These are phyloP conservation scores for Lanistes nyassanus DNA, from an alignment of 1,140 invertebrate species.

Conservation along the genomic window DNA sequence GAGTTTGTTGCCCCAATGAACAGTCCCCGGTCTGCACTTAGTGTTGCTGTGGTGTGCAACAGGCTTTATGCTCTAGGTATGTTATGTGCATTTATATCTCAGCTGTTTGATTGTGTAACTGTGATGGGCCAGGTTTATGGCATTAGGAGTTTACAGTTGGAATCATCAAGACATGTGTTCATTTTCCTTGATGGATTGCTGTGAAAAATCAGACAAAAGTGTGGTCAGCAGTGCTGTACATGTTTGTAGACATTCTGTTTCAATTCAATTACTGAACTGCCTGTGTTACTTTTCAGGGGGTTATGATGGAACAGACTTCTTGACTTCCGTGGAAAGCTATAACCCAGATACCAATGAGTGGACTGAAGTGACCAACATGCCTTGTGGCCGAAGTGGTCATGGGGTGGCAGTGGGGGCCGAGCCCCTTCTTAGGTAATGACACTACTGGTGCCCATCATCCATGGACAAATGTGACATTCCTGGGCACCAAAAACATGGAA, in stretches of 20 bases:
- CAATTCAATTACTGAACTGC: too few relatives aligned
- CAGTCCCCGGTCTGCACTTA: constrained; percentile 84
- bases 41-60: constrained; percentile 88
- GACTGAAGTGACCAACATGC: constrained; percentile 80
- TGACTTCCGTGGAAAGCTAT: constrained; percentile 87
- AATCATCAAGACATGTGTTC: neutral
- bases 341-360: constrained; percentile 81
- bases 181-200: neutral
- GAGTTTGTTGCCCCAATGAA: constrained; percentile 63
- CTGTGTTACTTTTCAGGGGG: constrained; percentile 76
- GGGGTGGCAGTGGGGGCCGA: constrained; percentile 82
- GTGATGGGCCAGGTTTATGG: neutral
- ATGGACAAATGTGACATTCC: neutral
- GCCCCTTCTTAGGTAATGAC: constrained; percentile 31
- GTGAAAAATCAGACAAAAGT: neutral
- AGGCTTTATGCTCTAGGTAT: constrained; percentile 86
- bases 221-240: too few relatives aligned
- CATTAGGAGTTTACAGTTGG: neutral
- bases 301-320: constrained; percentile 83
- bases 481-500: too few relatives aligned
- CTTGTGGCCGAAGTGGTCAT: constrained; percentile 88
- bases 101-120: too few relatives aligned
- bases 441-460: neutral
- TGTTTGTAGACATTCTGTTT: too few relatives aligned
- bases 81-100: too few relatives aligned